Percentiles rank a stretch among this genome's conserved stretches.
These are phyloP conservation scores for Trigoniulus corallinus DNA, from an alignment of 1,140 invertebrate species.

Conservation along the genomic window DNA sequence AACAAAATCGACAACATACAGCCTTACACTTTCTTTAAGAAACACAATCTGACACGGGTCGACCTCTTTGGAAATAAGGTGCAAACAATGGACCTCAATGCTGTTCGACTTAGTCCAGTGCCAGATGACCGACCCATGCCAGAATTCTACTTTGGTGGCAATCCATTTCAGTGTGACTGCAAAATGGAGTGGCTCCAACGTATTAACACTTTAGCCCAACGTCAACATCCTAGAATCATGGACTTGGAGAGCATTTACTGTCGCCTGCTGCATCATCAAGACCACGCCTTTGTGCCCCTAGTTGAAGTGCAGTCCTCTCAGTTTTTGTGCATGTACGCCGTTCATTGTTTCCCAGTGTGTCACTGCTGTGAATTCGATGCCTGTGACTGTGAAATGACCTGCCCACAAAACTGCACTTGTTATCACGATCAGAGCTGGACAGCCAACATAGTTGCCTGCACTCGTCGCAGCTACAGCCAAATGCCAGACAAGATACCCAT, in stretches of 20 bases:
- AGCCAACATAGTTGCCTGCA: constrained; percentile 80
- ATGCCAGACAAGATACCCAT: constrained; percentile 74
- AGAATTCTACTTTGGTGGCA: constrained; percentile 71
- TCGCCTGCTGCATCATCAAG: constrained; percentile 50
- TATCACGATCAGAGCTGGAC: constrained; percentile 84
- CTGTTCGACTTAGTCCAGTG: constrained; percentile 51
- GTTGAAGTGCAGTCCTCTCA: constrained; percentile 60
- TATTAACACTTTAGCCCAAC: constrained; percentile 55
- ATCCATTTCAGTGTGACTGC: constrained; percentile 76
- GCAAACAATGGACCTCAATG: constrained; percentile 59
- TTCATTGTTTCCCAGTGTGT: constrained; percentile 81
- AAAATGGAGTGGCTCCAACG: constrained; percentile 75
- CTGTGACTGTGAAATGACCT: constrained; percentile 90
- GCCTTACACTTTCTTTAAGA: constrained; percentile 64
- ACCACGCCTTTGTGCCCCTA: constrained; percentile 52
- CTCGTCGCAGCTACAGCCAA: constrained; percentile 48
- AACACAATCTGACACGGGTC: constrained; percentile 60
- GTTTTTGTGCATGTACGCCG: constrained; percentile 77
- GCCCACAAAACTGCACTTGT: constrained; percentile 75
- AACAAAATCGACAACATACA: constrained; percentile 61
- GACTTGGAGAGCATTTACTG: constrained; percentile 81
- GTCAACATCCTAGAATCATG: constrained; percentile 75
- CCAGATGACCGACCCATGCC: constrained; percentile 46
- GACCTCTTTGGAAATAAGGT: constrained; percentile 75
- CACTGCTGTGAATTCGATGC: constrained; percentile 89